A percentile compares a stretch with the other conserved stretches of the same genome.
phyloP scores from a whole-genome alignment of 2,888 invertebrate species.

The Parnassius glacialis region DNA sequence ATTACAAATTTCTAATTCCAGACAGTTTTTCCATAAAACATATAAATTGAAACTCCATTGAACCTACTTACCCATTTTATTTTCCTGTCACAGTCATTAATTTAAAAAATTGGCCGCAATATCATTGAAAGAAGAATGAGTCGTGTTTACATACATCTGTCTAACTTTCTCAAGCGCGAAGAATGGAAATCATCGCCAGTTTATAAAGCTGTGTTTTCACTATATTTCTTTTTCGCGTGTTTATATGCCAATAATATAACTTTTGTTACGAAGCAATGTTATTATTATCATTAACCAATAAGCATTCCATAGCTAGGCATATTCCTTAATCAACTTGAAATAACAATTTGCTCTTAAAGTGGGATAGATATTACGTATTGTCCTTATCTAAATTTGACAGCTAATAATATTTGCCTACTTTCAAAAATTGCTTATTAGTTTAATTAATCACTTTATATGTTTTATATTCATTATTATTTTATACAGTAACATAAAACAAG shows the following conservation, averaged over 20 bases:
- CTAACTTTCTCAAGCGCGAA: conserved; percentile 28
- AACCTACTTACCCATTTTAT: conserved; percentile 20
- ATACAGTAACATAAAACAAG: background rate
- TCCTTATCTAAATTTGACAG: no score
- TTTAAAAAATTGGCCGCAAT: conserved; percentile 23
- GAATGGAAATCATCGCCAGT: conserved; percentile 26
- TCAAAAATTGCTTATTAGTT: no score
- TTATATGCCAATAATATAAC: no score
- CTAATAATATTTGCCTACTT: no score
- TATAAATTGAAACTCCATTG: conserved; percentile 8
- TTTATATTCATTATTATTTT: no score
- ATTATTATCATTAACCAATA: no score
- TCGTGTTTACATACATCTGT: conserved; percentile 26
- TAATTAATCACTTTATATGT: no score
- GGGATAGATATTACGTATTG: no score
- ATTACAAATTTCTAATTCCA: background rate
- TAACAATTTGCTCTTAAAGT: no score
- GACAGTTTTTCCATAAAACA: conserved; percentile 7
- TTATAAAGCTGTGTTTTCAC: conserved; percentile 23
- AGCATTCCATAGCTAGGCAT: no score
- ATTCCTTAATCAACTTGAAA: no score
- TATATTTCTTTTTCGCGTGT: background rate
- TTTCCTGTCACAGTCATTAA: conserved; percentile 26
- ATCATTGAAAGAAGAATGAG: conserved; percentile 25
- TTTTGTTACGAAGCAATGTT: no score